These are phyloP conservation scores for Dendrocincla fuliginosa DNA, from an alignment of 2,797 vertebrate species.

Conservation along the genomic window DNA sequence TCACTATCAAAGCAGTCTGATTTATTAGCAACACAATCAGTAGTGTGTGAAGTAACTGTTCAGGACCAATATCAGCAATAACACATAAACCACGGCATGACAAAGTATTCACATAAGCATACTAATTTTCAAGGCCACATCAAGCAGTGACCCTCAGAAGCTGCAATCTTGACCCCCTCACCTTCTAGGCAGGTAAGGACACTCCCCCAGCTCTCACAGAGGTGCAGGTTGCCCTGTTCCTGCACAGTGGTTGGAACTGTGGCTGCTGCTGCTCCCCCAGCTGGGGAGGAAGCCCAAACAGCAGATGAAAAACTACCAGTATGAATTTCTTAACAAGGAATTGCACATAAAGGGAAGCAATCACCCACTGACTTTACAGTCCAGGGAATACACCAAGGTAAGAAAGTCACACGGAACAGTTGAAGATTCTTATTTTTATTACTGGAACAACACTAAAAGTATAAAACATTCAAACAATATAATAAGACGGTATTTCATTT, in stretches of 20 bases:
- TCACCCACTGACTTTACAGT: not conserved
- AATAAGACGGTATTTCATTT: not conserved
- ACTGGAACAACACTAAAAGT: not conserved
- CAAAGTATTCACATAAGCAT: not conserved
- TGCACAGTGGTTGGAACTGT: not conserved
- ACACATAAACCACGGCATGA: not conserved
- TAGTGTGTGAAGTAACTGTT: not conserved
- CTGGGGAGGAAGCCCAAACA: not conserved
- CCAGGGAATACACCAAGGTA: not conserved
- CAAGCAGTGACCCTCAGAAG: not conserved
- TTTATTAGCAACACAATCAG: not conserved
- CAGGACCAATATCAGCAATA: not conserved
- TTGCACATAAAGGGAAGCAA: not conserved
- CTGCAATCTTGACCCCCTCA: not conserved
- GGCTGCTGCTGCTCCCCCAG: not conserved
- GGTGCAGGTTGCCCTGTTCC: not conserved
- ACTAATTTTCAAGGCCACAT: not conserved
- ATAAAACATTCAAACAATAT: not conserved
- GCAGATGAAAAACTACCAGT: not conserved
- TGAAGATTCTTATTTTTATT: not conserved
- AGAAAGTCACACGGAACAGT: not conserved
- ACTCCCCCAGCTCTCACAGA: rapidly evolving
- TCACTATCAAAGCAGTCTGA: not conserved
- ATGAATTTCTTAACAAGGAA: not conserved
- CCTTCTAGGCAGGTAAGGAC: rapidly evolving